Conservation (phyloP, 2,888 invertebrate genomes). For the Cataglyphis albicans region DNA sequence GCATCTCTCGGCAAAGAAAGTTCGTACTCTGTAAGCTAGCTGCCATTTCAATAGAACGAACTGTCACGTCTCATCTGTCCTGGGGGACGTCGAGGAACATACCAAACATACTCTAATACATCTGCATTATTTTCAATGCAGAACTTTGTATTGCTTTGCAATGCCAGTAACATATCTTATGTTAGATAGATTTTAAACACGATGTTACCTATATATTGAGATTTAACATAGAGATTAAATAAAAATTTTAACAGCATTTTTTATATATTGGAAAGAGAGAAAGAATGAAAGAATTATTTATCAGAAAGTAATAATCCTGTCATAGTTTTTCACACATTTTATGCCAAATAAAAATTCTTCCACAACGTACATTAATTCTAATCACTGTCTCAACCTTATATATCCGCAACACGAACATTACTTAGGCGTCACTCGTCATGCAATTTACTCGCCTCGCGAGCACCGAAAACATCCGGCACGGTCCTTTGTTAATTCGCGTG, state of each 20-base stretch:
- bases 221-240: background rate
- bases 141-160: constrained; percentile 19
- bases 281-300: background rate
- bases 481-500: constrained; percentile 52
- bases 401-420: constrained; percentile 16
- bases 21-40: constrained; percentile 66
- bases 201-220: background rate
- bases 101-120: background rate
- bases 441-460: constrained; percentile 35
- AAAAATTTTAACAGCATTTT: background rate
- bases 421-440: constrained; percentile 26
- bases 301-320: background rate
- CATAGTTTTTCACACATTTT: no score
- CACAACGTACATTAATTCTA: background rate
- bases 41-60: constrained; percentile 47
- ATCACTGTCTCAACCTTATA: background rate
- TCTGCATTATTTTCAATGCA: constrained; percentile 26
- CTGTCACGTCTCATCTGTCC: constrained; percentile 13
- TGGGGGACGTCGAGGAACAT: background rate
- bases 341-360: background rate
- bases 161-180: background rate
- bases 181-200: background rate
- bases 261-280: background rate
- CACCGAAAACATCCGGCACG: constrained; percentile 43
- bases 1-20: constrained; percentile 33